Percentiles rank a stretch among this genome's conserved stretches.
These are phyloP conservation scores for Morinoia aosen DNA, from an alignment of 2,888 invertebrate genomes.

Conservation along the genomic window DNA sequence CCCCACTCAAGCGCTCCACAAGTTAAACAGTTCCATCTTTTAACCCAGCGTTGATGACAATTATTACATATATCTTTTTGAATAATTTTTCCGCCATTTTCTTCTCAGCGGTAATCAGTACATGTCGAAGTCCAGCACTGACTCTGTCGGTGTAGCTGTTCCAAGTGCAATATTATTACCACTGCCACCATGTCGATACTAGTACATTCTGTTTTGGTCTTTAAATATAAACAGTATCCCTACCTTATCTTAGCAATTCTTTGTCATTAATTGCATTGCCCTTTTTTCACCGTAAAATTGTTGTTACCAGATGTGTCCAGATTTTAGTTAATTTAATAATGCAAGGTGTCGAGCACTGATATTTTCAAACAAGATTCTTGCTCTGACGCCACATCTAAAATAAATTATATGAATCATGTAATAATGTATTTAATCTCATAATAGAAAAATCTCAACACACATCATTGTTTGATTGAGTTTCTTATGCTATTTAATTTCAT, in stretches of 20 bases:
- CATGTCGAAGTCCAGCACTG: background rate
- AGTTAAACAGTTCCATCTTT: too few species aligned
- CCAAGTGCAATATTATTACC: background rate
- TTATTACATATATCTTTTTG: too few species aligned
- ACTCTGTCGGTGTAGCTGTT: background rate
- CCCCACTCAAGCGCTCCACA: too few species aligned
- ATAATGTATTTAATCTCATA: too few species aligned
- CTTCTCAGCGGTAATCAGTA: background rate
- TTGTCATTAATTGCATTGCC: background rate
- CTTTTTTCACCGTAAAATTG: background rate
- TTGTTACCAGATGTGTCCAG: too few species aligned
- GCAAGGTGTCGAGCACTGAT: background rate
- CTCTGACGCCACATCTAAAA: background rate
- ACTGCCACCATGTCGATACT: background rate
- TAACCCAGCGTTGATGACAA: too few species aligned
- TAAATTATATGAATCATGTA: too few species aligned
- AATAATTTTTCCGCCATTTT: background rate
- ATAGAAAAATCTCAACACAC: too few species aligned
- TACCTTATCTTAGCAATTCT: background rate
- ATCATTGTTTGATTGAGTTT: too few species aligned
- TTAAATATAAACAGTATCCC: background rate
- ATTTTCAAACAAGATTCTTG: background rate
- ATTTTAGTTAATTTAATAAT: too few species aligned
- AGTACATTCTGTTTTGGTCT: background rate
- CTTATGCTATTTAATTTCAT: too few species aligned